These are phyloP conservation scores for Hydrophis major DNA, from an alignment of 2,797 vertebrate genomes.

Conservation along the genomic window DNA sequence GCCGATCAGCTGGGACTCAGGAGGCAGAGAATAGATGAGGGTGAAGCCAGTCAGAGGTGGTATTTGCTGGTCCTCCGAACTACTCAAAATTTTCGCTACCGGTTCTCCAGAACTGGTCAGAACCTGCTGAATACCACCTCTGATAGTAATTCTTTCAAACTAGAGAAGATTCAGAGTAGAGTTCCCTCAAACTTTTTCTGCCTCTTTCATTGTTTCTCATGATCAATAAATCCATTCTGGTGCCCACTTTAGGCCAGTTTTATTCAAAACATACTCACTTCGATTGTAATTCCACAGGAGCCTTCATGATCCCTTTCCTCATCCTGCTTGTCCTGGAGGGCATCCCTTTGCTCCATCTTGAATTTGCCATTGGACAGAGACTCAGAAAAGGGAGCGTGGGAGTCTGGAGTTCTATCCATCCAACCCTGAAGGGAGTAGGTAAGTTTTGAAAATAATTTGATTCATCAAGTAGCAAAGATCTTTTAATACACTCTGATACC, in stretches of 20 bases:
- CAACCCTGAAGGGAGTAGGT: conserved; percentile 87
- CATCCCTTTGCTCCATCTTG: conserved; percentile 86
- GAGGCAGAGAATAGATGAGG: no score
- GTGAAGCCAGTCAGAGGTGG: no score
- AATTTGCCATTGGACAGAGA: conserved; percentile 94
- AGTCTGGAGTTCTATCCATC: conserved; percentile 87
- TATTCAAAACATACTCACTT: neutral
- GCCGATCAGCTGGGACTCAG: no score
- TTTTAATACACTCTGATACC: neutral
- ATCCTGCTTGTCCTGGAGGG: conserved; percentile 92
- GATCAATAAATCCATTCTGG: neutral
- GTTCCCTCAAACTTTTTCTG: neutral
- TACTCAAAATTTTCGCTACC: no score
- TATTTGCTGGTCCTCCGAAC: no score
- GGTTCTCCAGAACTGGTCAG: no score
- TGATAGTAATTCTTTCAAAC: neutral
- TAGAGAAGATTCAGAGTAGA: neutral
- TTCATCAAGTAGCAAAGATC: neutral
- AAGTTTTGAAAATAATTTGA: conserved; percentile 52
- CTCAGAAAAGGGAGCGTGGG: conserved; percentile 86
- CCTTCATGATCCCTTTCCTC: conserved; percentile 96
- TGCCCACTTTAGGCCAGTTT: neutral
- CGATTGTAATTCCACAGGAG: conserved; percentile 73
- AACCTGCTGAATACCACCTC: no score
- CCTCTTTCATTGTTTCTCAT: accelerated